phyloP scores from a whole-genome alignment of 1,140 invertebrate genomes.

The Drosophila mojavensis region DNA sequence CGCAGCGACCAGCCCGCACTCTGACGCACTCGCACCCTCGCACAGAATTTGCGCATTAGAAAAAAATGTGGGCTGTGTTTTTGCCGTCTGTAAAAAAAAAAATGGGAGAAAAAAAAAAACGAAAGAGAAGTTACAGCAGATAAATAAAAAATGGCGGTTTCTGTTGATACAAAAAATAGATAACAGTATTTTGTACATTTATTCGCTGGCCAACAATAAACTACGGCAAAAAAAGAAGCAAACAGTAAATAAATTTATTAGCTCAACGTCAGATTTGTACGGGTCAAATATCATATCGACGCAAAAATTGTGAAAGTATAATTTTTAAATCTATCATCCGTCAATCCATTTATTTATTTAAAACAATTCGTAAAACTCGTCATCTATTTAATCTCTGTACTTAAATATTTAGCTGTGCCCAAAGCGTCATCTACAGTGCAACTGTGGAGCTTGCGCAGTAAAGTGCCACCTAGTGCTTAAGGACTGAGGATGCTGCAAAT shows the following conservation, averaged over 20 bases:
- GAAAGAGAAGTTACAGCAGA: constrained; percentile 1
- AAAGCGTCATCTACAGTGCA: background rate
- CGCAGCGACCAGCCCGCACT: constrained; percentile 32
- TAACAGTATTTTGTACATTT: constrained; percentile 25
- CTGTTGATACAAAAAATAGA: constrained; percentile 26
- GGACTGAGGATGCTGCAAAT: too few species aligned
- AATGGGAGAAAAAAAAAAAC: background rate
- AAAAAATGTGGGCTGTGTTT: constrained; percentile 68
- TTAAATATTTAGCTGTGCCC: too few species aligned
- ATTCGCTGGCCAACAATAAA: constrained; percentile 14
- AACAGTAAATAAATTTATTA: constrained; percentile 1
- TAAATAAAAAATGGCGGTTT: constrained; percentile 41
- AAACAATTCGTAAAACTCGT: too few species aligned
- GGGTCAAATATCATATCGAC: background rate
- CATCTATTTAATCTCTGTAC: too few species aligned
- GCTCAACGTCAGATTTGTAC: background rate
- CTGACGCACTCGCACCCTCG: constrained; percentile 37
- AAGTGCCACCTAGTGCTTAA: background rate
- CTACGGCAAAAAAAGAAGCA: background rate
- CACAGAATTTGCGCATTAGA: constrained; percentile 68
- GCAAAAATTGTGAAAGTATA: background rate
- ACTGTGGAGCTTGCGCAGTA: background rate
- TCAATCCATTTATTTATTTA: too few species aligned
- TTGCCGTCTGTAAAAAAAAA: constrained; percentile 2
- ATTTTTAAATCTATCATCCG: background rate